These are phyloP conservation scores for Penelope pileata DNA, from an alignment of 2,113 vertebrate species.

Conservation along the genomic window DNA sequence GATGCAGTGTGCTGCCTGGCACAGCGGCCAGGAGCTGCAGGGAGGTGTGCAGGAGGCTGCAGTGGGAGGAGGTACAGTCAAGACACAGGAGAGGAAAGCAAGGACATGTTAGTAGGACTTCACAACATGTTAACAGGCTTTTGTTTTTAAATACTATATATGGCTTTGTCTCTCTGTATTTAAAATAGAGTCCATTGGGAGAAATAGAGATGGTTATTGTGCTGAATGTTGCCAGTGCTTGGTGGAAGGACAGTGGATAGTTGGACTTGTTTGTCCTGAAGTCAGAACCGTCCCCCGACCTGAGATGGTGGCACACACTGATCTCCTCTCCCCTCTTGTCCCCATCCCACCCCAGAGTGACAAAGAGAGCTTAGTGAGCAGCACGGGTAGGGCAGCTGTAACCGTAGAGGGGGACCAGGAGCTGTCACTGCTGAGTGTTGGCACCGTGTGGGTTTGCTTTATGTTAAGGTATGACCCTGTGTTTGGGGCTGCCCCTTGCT, in stretches of 20 bases:
- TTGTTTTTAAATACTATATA: neutral
- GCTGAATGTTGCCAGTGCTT: neutral
- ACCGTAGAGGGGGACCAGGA: rapidly evolving
- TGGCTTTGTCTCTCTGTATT: neutral
- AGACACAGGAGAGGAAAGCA: neutral
- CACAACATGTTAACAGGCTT: neutral
- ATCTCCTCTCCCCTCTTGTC: neutral
- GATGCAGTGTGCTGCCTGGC: neutral
- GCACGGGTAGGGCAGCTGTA: neutral
- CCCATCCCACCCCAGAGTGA: neutral
- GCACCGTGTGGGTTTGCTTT: too few species aligned
- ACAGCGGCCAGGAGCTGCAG: neutral
- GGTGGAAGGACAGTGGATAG: neutral
- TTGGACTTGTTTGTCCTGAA: neutral
- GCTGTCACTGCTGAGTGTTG: neutral
- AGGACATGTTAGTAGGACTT: neutral
- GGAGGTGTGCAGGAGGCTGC: neutral
- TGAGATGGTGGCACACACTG: neutral
- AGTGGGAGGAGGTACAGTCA: neutral
- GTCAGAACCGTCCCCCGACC: neutral
- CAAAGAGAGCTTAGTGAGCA: neutral
- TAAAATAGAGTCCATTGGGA: neutral
- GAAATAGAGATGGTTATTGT: neutral
- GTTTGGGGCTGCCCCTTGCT: neutral
- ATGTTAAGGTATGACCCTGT: too few species aligned